Percentiles rank a stretch among this genome's conserved stretches.
These are phyloP conservation scores for Rhabditophanes sp. DNA, from an alignment of 2,888 invertebrate genomes.

Conservation along the genomic window DNA sequence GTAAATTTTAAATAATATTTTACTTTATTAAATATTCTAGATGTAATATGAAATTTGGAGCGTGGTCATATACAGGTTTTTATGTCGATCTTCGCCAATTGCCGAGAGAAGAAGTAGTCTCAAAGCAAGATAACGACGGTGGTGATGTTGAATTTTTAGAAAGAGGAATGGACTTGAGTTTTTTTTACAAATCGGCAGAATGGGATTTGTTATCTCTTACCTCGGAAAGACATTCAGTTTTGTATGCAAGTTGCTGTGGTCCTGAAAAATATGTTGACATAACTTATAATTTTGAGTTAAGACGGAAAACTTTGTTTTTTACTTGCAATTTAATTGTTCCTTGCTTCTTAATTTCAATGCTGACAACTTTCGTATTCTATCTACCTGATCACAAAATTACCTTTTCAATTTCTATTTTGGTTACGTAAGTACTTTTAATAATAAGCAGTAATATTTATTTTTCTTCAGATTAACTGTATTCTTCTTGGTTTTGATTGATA, in stretches of 20 bases:
- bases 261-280: slow-evolving; percentile 43
- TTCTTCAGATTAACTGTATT: slow-evolving; percentile 43
- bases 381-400: slow-evolving; percentile 44
- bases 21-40: slow-evolving; percentile 7
- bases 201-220: slow-evolving; percentile 42
- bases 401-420: slow-evolving; percentile 43
- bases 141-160: slow-evolving; percentile 33
- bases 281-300: slow-evolving; percentile 38
- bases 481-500: slow-evolving; percentile 42
- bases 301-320: slow-evolving; percentile 42
- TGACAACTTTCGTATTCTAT: slow-evolving; percentile 44
- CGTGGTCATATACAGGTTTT: slow-evolving; percentile 41
- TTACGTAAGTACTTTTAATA: too few species aligned
- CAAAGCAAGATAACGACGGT: slow-evolving; percentile 16
- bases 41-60: slow-evolving; percentile 44
- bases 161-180: slow-evolving; percentile 43
- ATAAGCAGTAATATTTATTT: too few species aligned
- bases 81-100: slow-evolving; percentile 18
- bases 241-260: slow-evolving; percentile 43
- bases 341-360: slow-evolving; percentile 41
- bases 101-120: slow-evolving; percentile 7
- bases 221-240: slow-evolving; percentile 36
- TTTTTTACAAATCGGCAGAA: slow-evolving; percentile 42
- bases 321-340: slow-evolving; percentile 42
- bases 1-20: slow-evolving; percentile 1